These are phyloP conservation scores for Endotricha flammealis DNA, from an alignment of 2,888 invertebrate species.

Conservation along the genomic window DNA sequence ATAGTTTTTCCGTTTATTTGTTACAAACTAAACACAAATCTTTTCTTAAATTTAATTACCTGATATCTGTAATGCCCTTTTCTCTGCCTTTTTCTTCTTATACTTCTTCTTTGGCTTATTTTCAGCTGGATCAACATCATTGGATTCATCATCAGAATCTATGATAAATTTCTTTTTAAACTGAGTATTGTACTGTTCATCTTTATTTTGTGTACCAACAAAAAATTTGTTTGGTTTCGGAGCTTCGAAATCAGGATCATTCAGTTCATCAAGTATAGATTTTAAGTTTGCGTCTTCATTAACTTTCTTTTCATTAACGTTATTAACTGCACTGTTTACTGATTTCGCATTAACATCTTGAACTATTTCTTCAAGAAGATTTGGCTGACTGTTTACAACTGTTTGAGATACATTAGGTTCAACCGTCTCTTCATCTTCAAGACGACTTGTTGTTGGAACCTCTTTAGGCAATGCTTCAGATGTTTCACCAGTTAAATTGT, in stretches of 20 bases:
- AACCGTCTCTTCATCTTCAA: conserved; percentile 17
- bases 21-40: no score
- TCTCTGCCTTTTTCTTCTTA: conserved; percentile 50
- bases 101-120: conserved; percentile 44
- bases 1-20: no score
- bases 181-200: conserved; percentile 23
- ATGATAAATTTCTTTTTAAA: conserved; percentile 57
- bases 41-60: conserved; percentile 39
- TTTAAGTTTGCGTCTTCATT: conserved; percentile 28
- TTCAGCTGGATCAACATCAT: conserved; percentile 24
- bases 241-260: conserved; percentile 47
- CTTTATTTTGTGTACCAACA: conserved; percentile 32
- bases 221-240: conserved; percentile 48
- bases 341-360: no score
- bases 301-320: conserved; percentile 12
- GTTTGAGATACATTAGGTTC: conserved; percentile 12
- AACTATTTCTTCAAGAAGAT: no score
- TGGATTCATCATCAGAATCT: conserved; percentile 60
- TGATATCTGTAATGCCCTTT: conserved; percentile 62
- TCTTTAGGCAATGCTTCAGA: conserved; percentile 17
- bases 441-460: not conserved
- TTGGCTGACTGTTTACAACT: conserved; percentile 1
- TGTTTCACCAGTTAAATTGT: conserved; percentile 18
- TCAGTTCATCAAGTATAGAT: conserved; percentile 58
- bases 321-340: conserved; percentile 12